These are phyloP conservation scores for Lagothrix lagotricha DNA, from an alignment of 2,797 vertebrate genomes.

Conservation along the genomic window DNA sequence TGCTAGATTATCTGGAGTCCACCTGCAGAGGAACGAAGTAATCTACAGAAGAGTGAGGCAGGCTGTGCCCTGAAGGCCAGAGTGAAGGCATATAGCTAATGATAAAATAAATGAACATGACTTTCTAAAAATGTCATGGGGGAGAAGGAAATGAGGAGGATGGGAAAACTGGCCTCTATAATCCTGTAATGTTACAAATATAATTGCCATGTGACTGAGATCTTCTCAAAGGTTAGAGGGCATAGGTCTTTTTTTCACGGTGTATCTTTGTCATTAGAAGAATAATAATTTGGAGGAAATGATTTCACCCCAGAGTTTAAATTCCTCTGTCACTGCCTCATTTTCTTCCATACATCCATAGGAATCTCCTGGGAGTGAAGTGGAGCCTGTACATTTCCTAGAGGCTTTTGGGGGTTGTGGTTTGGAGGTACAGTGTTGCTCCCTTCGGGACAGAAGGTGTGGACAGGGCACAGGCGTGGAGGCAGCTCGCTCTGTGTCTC, in stretches of 20 bases:
- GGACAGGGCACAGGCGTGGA: accelerated
- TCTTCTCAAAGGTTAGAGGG: slow-evolving; percentile 18
- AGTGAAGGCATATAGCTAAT: not conserved
- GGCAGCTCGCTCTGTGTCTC: not conserved
- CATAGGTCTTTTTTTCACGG: not conserved
- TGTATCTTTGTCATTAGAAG: slow-evolving; percentile 45
- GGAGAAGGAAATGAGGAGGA: slow-evolving; percentile 31
- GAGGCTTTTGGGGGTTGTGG: not conserved
- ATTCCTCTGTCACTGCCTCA: slow-evolving; percentile 7
- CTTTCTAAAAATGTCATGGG: slow-evolving; percentile 8
- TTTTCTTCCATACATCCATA: not conserved
- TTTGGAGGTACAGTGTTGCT: not conserved
- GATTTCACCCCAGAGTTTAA: slow-evolving; percentile 44
- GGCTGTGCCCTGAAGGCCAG: not conserved
- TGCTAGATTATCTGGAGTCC: not conserved
- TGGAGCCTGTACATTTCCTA: not conserved
- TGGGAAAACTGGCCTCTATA: not conserved
- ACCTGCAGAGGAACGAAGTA: not conserved
- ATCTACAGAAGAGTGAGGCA: not conserved
- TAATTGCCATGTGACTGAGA: not conserved
- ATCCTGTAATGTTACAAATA: slow-evolving; percentile 2
- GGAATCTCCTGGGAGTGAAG: not conserved
- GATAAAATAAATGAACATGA: slow-evolving; percentile 35
- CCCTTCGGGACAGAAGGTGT: not conserved
- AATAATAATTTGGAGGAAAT: slow-evolving; percentile 45